phyloP scores from a whole-genome alignment of 2,113 vertebrate genomes.

The Poicephalus meyeri region DNA sequence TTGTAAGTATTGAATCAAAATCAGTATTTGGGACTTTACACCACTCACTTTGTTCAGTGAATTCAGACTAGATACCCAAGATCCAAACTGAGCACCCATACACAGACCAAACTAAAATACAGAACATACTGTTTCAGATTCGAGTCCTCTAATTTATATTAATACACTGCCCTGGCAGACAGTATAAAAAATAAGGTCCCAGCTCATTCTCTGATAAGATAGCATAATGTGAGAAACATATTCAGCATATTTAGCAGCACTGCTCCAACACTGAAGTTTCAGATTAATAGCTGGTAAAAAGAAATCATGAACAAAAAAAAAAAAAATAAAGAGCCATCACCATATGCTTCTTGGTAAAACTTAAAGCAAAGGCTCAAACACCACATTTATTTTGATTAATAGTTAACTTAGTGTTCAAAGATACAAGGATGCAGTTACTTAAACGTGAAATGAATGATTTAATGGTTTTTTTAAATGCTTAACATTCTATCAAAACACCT shows the following conservation, averaged over 20 bases:
- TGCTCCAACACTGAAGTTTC: neutral
- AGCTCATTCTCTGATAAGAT: neutral
- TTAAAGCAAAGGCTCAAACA: neutral
- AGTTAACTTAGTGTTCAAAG: neutral
- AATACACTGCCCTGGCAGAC: neutral
- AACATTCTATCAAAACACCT: neutral
- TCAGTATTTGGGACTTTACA: neutral
- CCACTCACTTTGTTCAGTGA: neutral
- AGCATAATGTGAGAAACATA: neutral
- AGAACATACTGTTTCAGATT: neutral
- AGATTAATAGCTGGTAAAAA: neutral
- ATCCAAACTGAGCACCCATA: neutral
- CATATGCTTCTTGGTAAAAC: neutral
- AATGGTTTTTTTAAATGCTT: neutral
- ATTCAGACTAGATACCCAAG: neutral
- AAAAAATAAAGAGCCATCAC: neutral
- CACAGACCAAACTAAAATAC: neutral
- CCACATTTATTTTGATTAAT: neutral
- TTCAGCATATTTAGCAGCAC: neutral
- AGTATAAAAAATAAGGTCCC: neutral
- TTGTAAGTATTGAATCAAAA: neutral
- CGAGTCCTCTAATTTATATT: constrained; percentile 24
- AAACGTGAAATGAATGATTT: neutral
- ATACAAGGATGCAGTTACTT: neutral
- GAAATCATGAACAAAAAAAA: neutral